These are phyloP conservation scores for Tautogolabrus adspersus DNA, from an alignment of 2,113 vertebrate species.

Conservation along the genomic window DNA sequence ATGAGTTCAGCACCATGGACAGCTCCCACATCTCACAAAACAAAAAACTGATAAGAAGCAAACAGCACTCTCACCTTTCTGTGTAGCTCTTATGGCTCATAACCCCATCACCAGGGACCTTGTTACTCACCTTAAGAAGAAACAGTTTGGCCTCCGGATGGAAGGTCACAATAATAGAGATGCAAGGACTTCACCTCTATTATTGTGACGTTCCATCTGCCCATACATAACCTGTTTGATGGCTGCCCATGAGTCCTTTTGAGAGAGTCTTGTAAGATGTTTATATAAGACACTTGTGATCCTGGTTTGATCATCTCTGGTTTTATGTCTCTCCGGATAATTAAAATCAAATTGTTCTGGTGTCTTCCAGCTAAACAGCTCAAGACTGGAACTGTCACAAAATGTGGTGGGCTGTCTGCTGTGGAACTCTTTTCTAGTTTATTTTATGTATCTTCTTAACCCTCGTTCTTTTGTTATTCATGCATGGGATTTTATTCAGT, in stretches of 20 bases:
- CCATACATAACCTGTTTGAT: not conserved
- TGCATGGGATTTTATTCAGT: not conserved
- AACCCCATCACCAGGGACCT: slow-evolving; percentile 23
- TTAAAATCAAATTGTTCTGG: not conserved
- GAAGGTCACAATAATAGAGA: too few species aligned
- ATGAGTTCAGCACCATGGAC: slow-evolving; percentile 53
- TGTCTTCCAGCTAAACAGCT: not conserved
- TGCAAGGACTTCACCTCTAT: not conserved
- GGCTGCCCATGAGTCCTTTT: not conserved
- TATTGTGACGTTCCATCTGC: not conserved
- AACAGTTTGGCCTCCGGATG: too few species aligned
- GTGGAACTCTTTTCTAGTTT: not conserved
- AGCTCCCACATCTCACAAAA: slow-evolving; percentile 22
- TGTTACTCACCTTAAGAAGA: not conserved
- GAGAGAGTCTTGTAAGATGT: slow-evolving; percentile 2
- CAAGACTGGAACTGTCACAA: not conserved
- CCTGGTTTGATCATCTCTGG: too few species aligned
- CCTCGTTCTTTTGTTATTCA: not conserved
- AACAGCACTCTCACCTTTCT: not conserved
- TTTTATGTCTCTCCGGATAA: not conserved
- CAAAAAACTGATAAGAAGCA: not conserved
- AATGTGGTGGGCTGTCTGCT: not conserved
- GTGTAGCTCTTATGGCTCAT: not conserved
- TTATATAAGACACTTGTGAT: not conserved
- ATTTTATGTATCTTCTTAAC: not conserved